Evolutionary conservation across 2,797 vertebrate species (phyloP).

Genomic region (Enteromius paludinosus): DNA sequence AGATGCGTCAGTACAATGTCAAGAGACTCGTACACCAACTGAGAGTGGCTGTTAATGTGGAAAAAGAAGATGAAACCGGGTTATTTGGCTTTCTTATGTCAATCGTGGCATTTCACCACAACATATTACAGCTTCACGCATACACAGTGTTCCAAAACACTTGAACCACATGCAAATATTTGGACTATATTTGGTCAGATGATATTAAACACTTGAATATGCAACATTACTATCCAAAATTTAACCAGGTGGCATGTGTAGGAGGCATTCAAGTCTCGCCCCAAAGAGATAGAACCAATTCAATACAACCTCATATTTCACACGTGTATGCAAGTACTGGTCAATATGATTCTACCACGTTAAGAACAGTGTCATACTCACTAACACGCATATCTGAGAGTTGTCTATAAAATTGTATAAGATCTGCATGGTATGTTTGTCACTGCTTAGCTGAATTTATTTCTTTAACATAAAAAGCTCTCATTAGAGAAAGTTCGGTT

Average conservation of each 20-base stretch:
- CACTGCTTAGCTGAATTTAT: background rate
- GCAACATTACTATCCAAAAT: background rate
- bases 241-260: constrained; percentile 13
- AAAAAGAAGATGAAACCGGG: background rate
- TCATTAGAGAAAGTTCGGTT: background rate
- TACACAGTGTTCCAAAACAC: background rate
- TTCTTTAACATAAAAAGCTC: constrained; percentile 3
- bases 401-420: background rate
- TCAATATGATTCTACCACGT: constrained; percentile 7
- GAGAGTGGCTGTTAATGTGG: background rate
- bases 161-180: background rate
- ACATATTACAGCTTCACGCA: background rate
- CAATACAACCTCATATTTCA: constrained; percentile 56
- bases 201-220: background rate
- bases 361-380: constrained; percentile 6
- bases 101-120: background rate
- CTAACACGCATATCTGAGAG: background rate
- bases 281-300: constrained; percentile 57
- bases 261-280: constrained; percentile 11
- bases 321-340: background rate
- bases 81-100: background rate
- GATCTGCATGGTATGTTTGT: background rate
- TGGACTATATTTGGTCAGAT: background rate
- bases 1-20: background rate
- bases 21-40: background rate